Evolutionary conservation across 2,113 vertebrate species (phyloP).

Genomic region (Nyctereutes procyonoides): DNA sequence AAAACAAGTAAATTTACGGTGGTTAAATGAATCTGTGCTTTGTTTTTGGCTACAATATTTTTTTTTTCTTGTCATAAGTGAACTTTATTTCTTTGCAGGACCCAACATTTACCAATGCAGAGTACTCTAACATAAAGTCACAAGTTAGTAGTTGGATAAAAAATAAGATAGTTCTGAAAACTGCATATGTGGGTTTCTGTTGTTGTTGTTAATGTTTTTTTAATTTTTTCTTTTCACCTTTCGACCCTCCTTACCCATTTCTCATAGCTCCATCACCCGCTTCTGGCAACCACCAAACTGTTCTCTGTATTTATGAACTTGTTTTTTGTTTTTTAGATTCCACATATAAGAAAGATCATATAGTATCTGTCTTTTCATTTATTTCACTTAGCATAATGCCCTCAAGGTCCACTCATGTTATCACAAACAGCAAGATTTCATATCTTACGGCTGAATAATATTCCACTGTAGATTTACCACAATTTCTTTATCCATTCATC

Average conservation of each 20-base stretch:
- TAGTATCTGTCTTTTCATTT: not conserved
- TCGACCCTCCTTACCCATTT: not conserved
- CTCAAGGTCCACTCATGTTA: not conserved
- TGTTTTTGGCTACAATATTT: not conserved
- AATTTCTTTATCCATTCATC: not conserved
- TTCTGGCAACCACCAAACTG: not conserved
- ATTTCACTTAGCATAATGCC: not conserved
- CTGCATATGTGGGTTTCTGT: not conserved
- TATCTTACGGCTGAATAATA: not conserved
- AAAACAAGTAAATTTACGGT: slow-evolving; percentile 24
- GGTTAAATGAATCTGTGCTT: not conserved
- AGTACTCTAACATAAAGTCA: not conserved
- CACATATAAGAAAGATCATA: not conserved
- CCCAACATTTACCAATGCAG: not conserved
- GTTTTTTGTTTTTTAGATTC: not conserved
- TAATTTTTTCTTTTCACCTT: not conserved
- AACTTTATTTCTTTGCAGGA: slow-evolving; percentile 8
- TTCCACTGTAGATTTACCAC: not conserved
- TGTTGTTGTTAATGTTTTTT: not conserved
- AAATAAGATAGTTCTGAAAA: slow-evolving; percentile 1
- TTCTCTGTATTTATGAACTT: not conserved
- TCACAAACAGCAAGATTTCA: not conserved
- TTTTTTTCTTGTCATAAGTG: not conserved
- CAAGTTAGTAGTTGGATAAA: not conserved
- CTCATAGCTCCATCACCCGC: not conserved